Conservation (phyloP, 1,140 invertebrate genomes). For the Aphidius gifuensis region DNA sequence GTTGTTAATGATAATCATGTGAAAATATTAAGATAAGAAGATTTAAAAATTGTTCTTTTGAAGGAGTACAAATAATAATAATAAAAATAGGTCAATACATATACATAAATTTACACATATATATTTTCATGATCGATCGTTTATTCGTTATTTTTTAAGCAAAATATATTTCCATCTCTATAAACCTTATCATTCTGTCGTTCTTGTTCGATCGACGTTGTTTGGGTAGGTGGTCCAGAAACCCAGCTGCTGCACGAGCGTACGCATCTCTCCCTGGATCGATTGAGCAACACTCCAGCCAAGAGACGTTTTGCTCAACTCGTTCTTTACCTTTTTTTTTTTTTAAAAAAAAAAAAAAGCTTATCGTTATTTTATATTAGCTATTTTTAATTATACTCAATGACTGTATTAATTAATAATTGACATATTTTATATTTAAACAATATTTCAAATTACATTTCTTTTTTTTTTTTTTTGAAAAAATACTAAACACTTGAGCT, state of each 20-base stretch:
- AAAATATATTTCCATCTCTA: constrained; percentile 10
- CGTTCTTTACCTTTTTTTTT: not conserved
- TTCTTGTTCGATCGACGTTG: constrained; percentile 9
- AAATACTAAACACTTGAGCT: too few species aligned
- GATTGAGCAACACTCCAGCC: constrained; percentile 23
- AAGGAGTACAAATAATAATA: too few species aligned
- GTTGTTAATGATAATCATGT: too few species aligned
- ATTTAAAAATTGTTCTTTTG: too few species aligned
- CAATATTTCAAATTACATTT: too few species aligned
- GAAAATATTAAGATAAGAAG: too few species aligned
- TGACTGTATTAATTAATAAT: too few species aligned
- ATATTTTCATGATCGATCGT: constrained; percentile 25
- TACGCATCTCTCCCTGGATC: constrained; percentile 20
- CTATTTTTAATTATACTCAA: too few species aligned
- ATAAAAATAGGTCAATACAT: too few species aligned
- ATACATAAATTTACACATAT: too few species aligned
- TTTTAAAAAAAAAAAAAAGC: not conserved
- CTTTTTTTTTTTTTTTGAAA: not conserved
- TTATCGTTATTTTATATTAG: too few species aligned
- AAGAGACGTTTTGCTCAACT: constrained; percentile 1
- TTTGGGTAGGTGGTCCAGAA: constrained; percentile 19
- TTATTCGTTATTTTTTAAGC: constrained; percentile 29
- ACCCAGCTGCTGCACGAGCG: constrained; percentile 20
- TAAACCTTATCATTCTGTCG: constrained; percentile 1
- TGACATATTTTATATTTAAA: too few species aligned